Percentiles rank a stretch among this genome's conserved stretches.
Evolutionary conservation across 2,888 invertebrate species (phyloP).

Genomic region (Ichneumoninae sp.): DNA sequence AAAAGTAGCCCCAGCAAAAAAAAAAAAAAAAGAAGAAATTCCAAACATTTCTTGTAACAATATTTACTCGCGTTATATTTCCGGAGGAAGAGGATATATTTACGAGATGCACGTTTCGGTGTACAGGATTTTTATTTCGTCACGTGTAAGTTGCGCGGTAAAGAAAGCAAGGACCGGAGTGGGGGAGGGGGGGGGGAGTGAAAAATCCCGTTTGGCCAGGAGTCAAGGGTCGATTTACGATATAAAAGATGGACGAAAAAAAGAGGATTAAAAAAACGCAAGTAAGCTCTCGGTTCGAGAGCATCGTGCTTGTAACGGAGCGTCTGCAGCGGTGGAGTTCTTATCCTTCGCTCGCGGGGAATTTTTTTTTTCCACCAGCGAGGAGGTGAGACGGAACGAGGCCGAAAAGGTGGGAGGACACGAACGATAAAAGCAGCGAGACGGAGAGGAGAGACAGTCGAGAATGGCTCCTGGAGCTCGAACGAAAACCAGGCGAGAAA

Average conservation of each 20-base stretch:
- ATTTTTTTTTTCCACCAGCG: conserved; percentile 43
- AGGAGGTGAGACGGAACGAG: conserved; percentile 37
- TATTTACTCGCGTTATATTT: conserved; percentile 41
- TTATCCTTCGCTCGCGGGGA: background rate
- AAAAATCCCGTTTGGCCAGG: conserved; percentile 49
- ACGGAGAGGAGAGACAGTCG: conserved; percentile 29
- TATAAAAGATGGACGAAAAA: conserved; percentile 26
- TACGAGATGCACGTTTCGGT: conserved; percentile 42
- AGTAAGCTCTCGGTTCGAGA: conserved; percentile 38
- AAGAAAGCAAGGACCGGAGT: background rate
- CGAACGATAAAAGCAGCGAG: conserved; percentile 30
- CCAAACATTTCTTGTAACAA: background rate
- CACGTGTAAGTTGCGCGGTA: background rate
- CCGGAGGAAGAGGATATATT: conserved; percentile 38
- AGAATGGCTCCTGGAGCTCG: conserved; percentile 29
- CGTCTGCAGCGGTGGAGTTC: conserved; percentile 30
- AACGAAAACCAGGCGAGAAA: conserved; percentile 71
- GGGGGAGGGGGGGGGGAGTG: background rate
- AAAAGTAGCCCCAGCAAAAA: background rate
- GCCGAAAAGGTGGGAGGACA: conserved; percentile 39
- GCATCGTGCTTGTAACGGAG: conserved; percentile 47
- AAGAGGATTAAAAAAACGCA: conserved; percentile 28
- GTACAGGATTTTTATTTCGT: conserved; percentile 26
- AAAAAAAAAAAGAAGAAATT: background rate
- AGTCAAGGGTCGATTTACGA: conserved; percentile 66